Percentiles rank a stretch among this genome's conserved stretches.
Conservation (phyloP, 1,140 invertebrate genomes). For the Plectrocnemia conspersa region DNA sequence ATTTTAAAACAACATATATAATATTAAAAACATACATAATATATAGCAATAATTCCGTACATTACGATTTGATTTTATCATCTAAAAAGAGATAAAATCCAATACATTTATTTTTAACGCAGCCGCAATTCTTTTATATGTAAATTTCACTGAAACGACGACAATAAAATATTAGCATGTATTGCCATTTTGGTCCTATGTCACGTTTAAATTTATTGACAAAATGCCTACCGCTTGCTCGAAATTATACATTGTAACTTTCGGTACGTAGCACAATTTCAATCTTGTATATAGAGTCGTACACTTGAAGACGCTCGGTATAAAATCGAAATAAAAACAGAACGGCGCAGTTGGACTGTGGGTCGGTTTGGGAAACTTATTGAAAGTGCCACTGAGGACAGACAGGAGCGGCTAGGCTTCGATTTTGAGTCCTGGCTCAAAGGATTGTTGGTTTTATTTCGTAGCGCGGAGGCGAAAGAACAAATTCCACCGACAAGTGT, state of each 20-base stretch:
- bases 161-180: too few species aligned
- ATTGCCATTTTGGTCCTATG: too few species aligned
- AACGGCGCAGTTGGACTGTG: neutral
- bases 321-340: slow-evolving; percentile 15
- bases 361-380: slow-evolving; percentile 12
- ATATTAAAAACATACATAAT: too few species aligned
- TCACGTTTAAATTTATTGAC: neutral
- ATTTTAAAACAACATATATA: too few species aligned
- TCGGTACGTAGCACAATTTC: neutral
- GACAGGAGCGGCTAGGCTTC: slow-evolving; percentile 2
- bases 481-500: slow-evolving; percentile 18
- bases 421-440: slow-evolving; percentile 22
- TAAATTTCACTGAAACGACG: too few species aligned
- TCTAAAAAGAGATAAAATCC: too few species aligned
- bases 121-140: too few species aligned
- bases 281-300: too few species aligned
- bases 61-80: too few species aligned
- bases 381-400: neutral
- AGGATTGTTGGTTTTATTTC: slow-evolving; percentile 18
- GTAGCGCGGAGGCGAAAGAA: neutral
- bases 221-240: neutral
- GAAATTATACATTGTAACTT: neutral
- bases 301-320: neutral
- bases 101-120: too few species aligned
- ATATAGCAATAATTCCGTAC: too few species aligned